These are phyloP conservation scores for Gorsachius magnificus DNA, from an alignment of 2,797 vertebrate species.

Conservation along the genomic window DNA sequence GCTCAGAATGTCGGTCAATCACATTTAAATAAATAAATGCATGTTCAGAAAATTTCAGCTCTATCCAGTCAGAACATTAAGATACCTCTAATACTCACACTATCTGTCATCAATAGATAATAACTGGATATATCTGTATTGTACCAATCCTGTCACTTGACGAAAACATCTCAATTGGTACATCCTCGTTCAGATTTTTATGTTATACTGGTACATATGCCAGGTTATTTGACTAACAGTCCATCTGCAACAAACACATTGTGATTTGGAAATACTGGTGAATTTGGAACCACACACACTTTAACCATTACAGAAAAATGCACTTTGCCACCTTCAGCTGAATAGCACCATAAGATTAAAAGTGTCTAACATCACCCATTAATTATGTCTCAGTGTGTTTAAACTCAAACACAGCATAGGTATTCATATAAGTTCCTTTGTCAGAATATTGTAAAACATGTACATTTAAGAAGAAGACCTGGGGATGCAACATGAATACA, in stretches of 20 bases:
- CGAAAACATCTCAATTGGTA: not conserved
- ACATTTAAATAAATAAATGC: not conserved
- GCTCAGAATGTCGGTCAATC: not conserved
- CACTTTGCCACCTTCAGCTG: not conserved
- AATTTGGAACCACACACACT: not conserved
- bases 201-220: not conserved
- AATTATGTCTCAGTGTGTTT: not conserved
- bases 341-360: not conserved
- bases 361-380: not conserved
- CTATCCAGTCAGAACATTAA: not conserved
- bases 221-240: not conserved
- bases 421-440: not conserved
- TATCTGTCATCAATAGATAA: not conserved
- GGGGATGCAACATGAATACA: not conserved
- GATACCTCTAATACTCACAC: not conserved
- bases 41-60: not conserved
- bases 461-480: not conserved
- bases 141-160: not conserved
- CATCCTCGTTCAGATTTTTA: not conserved
- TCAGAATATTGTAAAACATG: not conserved
- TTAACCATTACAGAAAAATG: not conserved
- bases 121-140: not conserved
- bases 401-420: not conserved
- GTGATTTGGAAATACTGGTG: not conserved
- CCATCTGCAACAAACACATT: not conserved